These are phyloP conservation scores for Andrena bucephala DNA, from an alignment of 2,888 invertebrate genomes.

Conservation along the genomic window DNA sequence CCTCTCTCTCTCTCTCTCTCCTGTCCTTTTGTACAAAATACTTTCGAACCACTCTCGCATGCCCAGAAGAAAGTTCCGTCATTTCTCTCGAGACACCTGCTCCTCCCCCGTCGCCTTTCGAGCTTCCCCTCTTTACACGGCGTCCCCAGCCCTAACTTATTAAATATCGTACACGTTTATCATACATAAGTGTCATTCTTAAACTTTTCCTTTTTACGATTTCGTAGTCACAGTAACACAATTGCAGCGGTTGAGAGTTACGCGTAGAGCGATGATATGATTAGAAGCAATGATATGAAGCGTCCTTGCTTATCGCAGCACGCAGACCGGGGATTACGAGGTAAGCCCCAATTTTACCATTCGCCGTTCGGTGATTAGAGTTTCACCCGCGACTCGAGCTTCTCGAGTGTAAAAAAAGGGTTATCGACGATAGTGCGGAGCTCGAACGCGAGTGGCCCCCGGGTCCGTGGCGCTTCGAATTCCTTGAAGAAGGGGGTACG, in stretches of 20 bases:
- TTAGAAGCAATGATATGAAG: conserved; percentile 78
- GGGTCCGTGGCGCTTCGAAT: conserved; percentile 11
- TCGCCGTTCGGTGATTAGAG: background rate
- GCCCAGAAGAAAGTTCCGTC: conserved; percentile 33
- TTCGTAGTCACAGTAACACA: conserved; percentile 62
- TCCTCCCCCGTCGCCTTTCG: background rate
- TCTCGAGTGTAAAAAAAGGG: conserved; percentile 38
- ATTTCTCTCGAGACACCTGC: background rate
- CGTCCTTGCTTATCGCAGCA: conserved; percentile 72
- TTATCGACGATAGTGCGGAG: conserved; percentile 10
- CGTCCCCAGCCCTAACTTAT: conserved; percentile 35
- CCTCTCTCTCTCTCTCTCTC: background rate
- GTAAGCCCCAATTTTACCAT: conserved; percentile 1
- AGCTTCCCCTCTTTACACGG: background rate
- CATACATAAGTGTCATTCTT: conserved; percentile 69
- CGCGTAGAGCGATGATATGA: conserved; percentile 76
- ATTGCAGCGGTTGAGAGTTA: conserved; percentile 68
- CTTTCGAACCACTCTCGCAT: conserved; percentile 51
- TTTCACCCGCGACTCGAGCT: conserved; percentile 16
- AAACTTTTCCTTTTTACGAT: background rate
- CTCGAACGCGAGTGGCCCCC: conserved; percentile 8
- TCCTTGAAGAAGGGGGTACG: conserved; percentile 20
- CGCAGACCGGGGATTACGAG: conserved; percentile 28
- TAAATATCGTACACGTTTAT: conserved; percentile 73
- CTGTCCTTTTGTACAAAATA: conserved; percentile 69